Base-by-base conservation (phyloP, 1,140 invertebrate species). In the Magallana ariakensis region DNA sequence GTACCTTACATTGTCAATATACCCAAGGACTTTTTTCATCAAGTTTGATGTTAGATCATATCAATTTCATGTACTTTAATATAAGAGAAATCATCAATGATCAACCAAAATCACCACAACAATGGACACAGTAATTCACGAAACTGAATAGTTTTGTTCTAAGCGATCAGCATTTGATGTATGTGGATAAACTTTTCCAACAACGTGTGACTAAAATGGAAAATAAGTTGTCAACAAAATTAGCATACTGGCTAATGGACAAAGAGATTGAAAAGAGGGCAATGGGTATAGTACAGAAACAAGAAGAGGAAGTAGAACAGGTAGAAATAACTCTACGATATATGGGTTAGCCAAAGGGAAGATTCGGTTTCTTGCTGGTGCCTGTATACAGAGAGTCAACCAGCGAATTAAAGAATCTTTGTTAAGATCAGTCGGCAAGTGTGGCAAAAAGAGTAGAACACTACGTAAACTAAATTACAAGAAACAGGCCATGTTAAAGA, bases 171-270 rank as follows among this genome's bases (percentile, higher is more conserved):
- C 53, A 87, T 66, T n/a, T 84, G 0, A 46, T 8, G 1, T 57
- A 62, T 16, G 19, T 75, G 15, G 7, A 87, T 16, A 87, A 84
- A 16, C 60, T 87, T 7, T 87, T 87, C 60, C n/a, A 83, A 16
- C 6, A 46, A 10, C 5, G 11, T 46, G 8, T 87, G 0, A 58
- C 11, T 22, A 87, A 87, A 83, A 9, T 46, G 54, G 55, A 84
- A 55, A 87, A 87, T 80, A 87, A 87, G 26, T 70, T 75, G n/a
- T 87, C 82, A 4, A 87, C 82, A 15, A 87, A 87, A 80, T 15
- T 87, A 70, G 62, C 46, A 4, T 84, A 80, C n/a, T 87, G 86
- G 86, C 19, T 87, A 56, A 75, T 87, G 81, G 82, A 87, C 0
- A 87, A 87, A 80, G 62, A 75, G 60, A 84, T 84, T 57, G 82